Base-by-base conservation (phyloP, 2,113 vertebrate species). In the Leptobrachium leishanense region DNA sequence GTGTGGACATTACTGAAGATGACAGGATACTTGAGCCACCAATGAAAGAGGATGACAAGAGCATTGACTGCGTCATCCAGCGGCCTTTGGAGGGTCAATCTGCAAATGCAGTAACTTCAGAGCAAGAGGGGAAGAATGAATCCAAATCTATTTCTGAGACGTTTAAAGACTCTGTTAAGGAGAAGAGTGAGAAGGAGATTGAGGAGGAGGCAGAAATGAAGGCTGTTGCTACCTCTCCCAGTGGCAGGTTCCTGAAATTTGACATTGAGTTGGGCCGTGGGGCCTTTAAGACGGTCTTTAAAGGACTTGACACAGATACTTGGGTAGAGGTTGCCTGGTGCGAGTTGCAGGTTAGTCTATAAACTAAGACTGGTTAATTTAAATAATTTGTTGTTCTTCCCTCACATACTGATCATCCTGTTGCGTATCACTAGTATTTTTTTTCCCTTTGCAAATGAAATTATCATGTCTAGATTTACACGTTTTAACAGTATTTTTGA, bases 321-420 rank as follows among this genome's bases (percentile, higher is more conserved):
- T 97, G 95, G 95, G 96, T 98, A 83, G 96, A 98, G 84, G 96
- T 98, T 85, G 96, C 96, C 81, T 98, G 96, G 96, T 97, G 96
- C 83, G 96, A 97, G 85, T 88, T 98, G 75, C 95, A 98, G 95
- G 96, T 97, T 81, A 87, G 94, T 89, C 68, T 72, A 80, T 50
- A 31, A 31, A 31, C 20, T 31, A 31, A 31, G 20, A 31, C 20
- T 31, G 20, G 20, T 31, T 31, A 31, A 31, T 31, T 31, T 0
- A 31, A 31, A 31, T 31, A 31, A 31, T 31, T 1, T 31, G n/a
- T 31, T 31, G 20, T 31, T 31, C 20, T 31, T 31, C 20, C 20
- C 20, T 31, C 20, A 31, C 20, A 31, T 31, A 31, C 20, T 31
- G 20, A 31, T 31, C 20, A 31, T 31, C 20, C 20, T 31, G 20